Conservation (phyloP, 2,888 invertebrate genomes). For the Thera obeliscata region DNA sequence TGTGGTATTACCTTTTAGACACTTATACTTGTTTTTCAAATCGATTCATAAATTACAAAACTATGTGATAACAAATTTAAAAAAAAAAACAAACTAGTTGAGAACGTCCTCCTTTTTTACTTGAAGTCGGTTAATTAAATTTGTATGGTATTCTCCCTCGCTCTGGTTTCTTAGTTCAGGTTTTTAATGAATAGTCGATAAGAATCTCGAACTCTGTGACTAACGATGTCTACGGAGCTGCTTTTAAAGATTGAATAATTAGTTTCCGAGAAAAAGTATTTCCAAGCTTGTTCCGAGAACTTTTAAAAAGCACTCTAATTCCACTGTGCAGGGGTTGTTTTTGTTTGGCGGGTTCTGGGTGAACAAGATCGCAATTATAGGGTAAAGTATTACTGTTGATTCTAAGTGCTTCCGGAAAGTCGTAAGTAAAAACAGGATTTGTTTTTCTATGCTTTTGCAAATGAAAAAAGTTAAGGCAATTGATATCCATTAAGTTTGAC, state of each 20-base stretch:
- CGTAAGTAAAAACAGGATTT: not conserved
- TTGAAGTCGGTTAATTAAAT: not conserved
- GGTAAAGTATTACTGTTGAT: conserved; percentile 14
- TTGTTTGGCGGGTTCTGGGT: not conserved
- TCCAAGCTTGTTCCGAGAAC: conserved; percentile 16
- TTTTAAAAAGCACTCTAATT: conserved; percentile 16
- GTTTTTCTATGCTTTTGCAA: not conserved
- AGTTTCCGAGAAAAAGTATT: conserved; percentile 38
- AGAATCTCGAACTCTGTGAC: conserved; percentile 38
- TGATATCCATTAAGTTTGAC: too few relatives aligned
- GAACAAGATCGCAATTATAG: conserved; percentile 3
- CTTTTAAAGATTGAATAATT: conserved; percentile 44
- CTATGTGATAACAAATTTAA: too few relatives aligned
- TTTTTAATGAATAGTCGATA: conserved; percentile 43
- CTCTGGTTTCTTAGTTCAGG: conserved; percentile 23
- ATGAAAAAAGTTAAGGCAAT: too few relatives aligned
- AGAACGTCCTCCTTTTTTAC: too few relatives aligned
- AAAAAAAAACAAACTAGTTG: too few relatives aligned
- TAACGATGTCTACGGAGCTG: conserved; percentile 43
- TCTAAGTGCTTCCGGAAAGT: conserved; percentile 15
- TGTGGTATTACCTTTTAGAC: too few relatives aligned
- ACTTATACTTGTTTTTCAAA: too few relatives aligned
- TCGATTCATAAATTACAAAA: too few relatives aligned
- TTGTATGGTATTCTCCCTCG: conserved; percentile 12
- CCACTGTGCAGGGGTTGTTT: not conserved